phyloP scores from a whole-genome alignment of 2,113 vertebrate species.

The Eulemur rufifrons region DNA sequence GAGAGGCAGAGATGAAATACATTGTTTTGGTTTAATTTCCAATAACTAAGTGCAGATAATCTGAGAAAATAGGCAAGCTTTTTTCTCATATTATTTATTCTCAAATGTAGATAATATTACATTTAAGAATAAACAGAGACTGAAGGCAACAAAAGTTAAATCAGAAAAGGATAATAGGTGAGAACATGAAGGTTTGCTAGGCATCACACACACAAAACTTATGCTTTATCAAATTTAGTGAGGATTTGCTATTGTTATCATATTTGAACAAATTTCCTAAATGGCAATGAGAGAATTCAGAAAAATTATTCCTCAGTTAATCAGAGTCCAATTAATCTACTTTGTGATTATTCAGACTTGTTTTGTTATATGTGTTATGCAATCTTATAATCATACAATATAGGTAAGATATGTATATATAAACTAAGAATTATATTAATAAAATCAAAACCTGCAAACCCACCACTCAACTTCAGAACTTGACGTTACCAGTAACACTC shows the following conservation, averaged over 20 bases:
- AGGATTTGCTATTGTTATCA: neutral
- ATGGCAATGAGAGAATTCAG: neutral
- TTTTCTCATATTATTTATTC: neutral
- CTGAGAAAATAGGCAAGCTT: constrained; percentile 15
- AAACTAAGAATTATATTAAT: neutral
- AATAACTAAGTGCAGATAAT: constrained; percentile 23
- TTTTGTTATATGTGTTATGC: neutral
- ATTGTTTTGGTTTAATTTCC: constrained; percentile 8
- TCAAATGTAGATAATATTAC: neutral
- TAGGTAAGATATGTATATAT: neutral
- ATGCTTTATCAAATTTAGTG: constrained; percentile 13
- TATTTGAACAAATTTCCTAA: neutral
- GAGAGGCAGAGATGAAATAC: neutral
- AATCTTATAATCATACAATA: neutral
- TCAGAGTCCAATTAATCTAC: neutral
- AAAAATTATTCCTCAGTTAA: neutral
- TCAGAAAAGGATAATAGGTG: neutral
- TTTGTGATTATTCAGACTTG: neutral
- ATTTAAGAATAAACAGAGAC: neutral
- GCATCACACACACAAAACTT: neutral
- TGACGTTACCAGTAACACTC: neutral
- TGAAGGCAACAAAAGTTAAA: constrained; percentile 12
- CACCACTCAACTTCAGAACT: neutral
- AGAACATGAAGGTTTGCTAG: constrained; percentile 12
- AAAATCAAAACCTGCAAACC: neutral